These are phyloP conservation scores for Latrodectus geometricus DNA, from an alignment of 1,140 invertebrate genomes.

Conservation along the genomic window DNA sequence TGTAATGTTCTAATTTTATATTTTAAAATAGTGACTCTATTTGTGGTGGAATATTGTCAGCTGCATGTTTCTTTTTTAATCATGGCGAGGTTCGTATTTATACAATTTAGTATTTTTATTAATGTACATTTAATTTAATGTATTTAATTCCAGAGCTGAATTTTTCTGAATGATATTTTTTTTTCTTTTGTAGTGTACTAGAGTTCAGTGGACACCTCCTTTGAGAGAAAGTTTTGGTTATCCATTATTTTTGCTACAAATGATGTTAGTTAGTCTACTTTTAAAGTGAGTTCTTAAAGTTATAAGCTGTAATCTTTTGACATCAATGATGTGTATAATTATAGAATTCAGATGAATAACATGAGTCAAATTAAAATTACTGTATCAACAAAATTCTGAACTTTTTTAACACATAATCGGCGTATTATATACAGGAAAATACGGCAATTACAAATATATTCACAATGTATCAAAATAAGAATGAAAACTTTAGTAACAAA, in stretches of 20 bases:
- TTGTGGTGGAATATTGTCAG: slow-evolving; percentile 78
- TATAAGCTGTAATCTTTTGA: too few species aligned
- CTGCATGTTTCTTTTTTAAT: slow-evolving; percentile 81
- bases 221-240: slow-evolving; percentile 85
- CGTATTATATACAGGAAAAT: too few species aligned
- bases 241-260: slow-evolving; percentile 73
- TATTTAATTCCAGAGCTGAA: neutral
- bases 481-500: too few species aligned
- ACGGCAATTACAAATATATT: too few species aligned
- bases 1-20: neutral
- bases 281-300: slow-evolving; percentile 63
- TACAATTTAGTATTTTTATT: neutral
- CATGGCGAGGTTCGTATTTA: slow-evolving; percentile 76
- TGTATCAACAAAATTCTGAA: too few species aligned
- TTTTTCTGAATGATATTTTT: neutral
- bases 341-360: too few species aligned
- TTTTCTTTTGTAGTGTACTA: slow-evolving; percentile 72
- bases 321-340: too few species aligned
- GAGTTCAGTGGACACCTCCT: slow-evolving; percentile 87
- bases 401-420: too few species aligned
- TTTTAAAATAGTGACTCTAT: slow-evolving; percentile 74
- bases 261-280: slow-evolving; percentile 65
- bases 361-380: too few species aligned
- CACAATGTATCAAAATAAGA: too few species aligned
- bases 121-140: neutral